Evolutionary conservation across 2,113 vertebrate genomes (phyloP).

Genomic region (Lota lota): DNA sequence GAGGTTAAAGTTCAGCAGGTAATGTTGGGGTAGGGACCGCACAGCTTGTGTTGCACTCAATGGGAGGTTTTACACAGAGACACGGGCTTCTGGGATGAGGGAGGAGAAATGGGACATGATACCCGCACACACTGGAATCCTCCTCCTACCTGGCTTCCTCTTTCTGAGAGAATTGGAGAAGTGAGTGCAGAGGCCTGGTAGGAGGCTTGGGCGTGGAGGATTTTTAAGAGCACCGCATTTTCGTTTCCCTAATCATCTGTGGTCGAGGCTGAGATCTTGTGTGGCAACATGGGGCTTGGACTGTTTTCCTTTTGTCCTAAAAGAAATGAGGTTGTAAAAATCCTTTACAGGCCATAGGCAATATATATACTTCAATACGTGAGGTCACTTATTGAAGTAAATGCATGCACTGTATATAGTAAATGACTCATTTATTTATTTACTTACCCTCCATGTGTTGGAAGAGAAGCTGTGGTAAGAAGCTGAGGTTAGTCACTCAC

Average conservation of each 20-base stretch:
- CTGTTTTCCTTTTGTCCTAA: too few relatives aligned
- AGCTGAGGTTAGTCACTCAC: constrained; percentile 51
- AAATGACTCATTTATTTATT: constrained; percentile 44
- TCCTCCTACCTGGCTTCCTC: constrained; percentile 40
- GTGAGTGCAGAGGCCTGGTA: constrained; percentile 53
- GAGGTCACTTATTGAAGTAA: neutral
- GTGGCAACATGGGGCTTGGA: constrained; percentile 33
- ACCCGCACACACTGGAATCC: neutral
- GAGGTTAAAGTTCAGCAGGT: too few relatives aligned
- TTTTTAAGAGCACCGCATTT: constrained; percentile 52
- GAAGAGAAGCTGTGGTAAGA: constrained; percentile 49
- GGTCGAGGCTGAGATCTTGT: constrained; percentile 13
- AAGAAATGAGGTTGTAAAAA: too few relatives aligned
- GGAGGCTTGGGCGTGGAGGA: constrained; percentile 46
- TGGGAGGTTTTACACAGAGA: neutral
- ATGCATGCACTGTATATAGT: constrained; percentile 28
- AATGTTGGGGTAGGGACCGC: too few relatives aligned
- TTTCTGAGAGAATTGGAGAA: constrained; percentile 59
- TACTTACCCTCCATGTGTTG: constrained; percentile 42
- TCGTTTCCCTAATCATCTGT: constrained; percentile 61
- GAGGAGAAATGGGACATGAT: constrained; percentile 9
- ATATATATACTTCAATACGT: too few relatives aligned
- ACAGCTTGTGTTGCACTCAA: too few relatives aligned
- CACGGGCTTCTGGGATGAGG: neutral
- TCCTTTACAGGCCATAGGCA: too few relatives aligned